Evolutionary conservation across 2,888 invertebrate genomes (phyloP), one percentile per base, ranked within the genome.

Genomic region (Stenodema calcarata): DNA sequence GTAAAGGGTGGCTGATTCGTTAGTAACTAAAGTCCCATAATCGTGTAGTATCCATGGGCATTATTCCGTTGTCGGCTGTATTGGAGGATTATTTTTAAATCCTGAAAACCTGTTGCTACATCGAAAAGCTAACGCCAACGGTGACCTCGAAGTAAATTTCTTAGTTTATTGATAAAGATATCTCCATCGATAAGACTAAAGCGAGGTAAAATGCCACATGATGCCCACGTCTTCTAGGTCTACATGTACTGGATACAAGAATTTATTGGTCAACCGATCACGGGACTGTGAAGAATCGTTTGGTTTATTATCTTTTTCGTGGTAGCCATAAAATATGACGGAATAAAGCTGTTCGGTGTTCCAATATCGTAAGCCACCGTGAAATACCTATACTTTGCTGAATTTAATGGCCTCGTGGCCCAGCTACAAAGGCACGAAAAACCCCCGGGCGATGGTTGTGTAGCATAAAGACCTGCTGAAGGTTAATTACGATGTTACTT

Each of bases 401-500:
- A 78, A 44, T 78, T 78, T 78, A 78, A 78, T 78, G 44, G 78
- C 44, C 44, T n/a, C 28, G 30, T 28, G 6, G 30, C 35, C 35
- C 41, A 18, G 18, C 78, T 9, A 78, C 78, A 44, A 42, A 78
- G 78, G 44, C 78, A 78, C 78, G 78, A 78, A 78, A 14, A 73
- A 41, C 23, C 78, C 78, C 18, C 44, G 18, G 78, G 78, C 78
- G 78, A 14, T 44, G 23, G 78, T 44, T 14, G 35, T 23, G 44
- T 42, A 18, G n/a, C 78, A 44, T 78, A 78, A 78, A 78, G 78
- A 44, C 44, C 73, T 73, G 73, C 41, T 41, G 14, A 12, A 23
- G 78, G 78, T 78, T 78, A 78, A 78, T 78, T 78, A 78, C 78
- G 78, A 78, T 78, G 78, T 78, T 44, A 78, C 78, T 44, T 78